phyloP scores from a whole-genome alignment of 1,140 invertebrate genomes.

The Wiebesia pumilae region DNA sequence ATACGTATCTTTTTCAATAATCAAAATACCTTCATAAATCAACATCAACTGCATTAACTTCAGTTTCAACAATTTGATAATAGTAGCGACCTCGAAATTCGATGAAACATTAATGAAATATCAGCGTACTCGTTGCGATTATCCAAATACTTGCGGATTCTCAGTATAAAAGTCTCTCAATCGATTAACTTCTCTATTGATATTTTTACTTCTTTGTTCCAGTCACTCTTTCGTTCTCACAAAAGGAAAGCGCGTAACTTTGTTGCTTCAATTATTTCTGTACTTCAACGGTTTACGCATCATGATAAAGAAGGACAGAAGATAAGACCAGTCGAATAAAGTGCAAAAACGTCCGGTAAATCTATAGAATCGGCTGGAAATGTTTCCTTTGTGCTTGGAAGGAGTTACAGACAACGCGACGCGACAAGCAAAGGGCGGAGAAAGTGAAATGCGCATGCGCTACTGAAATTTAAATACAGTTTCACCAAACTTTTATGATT shows the following conservation, averaged over 20 bases:
- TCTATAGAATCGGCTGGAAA: background rate
- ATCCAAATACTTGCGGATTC: background rate
- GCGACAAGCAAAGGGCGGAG: slow-evolving; percentile 35
- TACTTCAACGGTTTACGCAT: background rate
- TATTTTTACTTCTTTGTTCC: slow-evolving; percentile 12
- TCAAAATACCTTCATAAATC: background rate
- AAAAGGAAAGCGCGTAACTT: slow-evolving; percentile 3
- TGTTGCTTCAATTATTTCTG: background rate
- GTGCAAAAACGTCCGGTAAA: slow-evolving; percentile 4
- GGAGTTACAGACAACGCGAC: background rate
- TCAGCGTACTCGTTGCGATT: background rate
- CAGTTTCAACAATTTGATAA: background rate
- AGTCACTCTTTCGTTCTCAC: background rate
- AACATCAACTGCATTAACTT: background rate
- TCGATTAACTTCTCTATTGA: slow-evolving; percentile 23
- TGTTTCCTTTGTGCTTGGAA: slow-evolving; percentile 26
- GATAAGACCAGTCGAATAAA: background rate
- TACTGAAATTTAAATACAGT: slow-evolving; percentile 51
- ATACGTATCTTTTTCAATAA: background rate
- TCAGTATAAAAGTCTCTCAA: background rate
- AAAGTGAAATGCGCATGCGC: background rate
- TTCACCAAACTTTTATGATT: slow-evolving; percentile 51
- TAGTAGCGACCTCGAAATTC: background rate
- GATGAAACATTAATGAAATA: background rate
- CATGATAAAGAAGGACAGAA: background rate